Base-by-base conservation (phyloP, 2,888 invertebrate species). In the Meliscaeva auricollis region DNA sequence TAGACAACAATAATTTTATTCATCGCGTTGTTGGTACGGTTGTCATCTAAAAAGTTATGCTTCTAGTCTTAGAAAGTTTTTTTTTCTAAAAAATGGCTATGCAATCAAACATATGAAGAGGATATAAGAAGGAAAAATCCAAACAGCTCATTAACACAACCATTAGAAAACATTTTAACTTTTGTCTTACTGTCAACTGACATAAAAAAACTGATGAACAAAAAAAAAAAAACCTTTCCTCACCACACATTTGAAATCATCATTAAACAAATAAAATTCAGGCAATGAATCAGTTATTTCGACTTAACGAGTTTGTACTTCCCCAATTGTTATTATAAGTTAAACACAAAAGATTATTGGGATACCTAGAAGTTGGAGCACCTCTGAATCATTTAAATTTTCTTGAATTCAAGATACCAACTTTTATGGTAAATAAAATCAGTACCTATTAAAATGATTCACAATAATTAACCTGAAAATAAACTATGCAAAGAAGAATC, bases 331-430 rank as follows among this genome's bases (percentile, higher is more conserved):
- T 3, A n/a, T n/a, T n/a, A 26, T 62, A 15, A 60, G 17, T 22
- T 50, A 52, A 70, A 70, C 20, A 77, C 60, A 52, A 62, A 15
- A 30, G 22, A 38, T 66, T 35, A 26, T 58, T 1, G 20, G 26
- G 17, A 76, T 13, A 48, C 17, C 13, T 17, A 17, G 60, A 46
- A 15, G n/a, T n/a, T 6, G 15, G 15, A 52, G 62, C 50, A 32
- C 35, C 38, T 30, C 30, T 38, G 56, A 76, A 58, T 26, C 58
- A 68, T 48, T 76, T 48, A 32, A 30, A 76, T 26, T 44, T 44
- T 26, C 2, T 20, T 11, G 20, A 75, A 52, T 56, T 46, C 13
- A 58, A 26, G 13, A 17, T 30, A 13, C 20, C 4, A 11, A 64
- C 20, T 52, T n/a, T n/a, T 13, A 44, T 22, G 30, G 41, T 44